These are phyloP conservation scores for Pangasius sanitwongsei DNA, from an alignment of 2,797 vertebrate genomes.

Conservation along the genomic window DNA sequence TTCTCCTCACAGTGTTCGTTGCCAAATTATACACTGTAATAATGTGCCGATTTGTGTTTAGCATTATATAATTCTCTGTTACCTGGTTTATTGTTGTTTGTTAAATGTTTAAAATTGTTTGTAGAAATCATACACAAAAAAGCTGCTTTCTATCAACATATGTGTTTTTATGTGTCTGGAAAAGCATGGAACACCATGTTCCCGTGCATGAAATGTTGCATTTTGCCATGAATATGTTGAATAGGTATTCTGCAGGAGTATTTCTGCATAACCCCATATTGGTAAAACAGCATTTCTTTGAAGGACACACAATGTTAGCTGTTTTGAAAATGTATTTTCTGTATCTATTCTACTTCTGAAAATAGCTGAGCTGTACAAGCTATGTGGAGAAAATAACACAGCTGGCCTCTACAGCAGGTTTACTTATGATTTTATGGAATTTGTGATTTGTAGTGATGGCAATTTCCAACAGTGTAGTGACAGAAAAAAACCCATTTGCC, in stretches of 20 bases:
- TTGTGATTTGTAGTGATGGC: background rate
- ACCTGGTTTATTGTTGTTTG: background rate
- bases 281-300: background rate
- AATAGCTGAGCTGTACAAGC: background rate
- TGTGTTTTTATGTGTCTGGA: background rate
- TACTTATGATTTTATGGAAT: background rate
- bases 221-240: background rate
- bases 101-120: background rate
- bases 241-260: background rate
- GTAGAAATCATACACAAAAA: background rate
- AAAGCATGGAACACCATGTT: too few species aligned
- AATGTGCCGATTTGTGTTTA: background rate
- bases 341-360: background rate
- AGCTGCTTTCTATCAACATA: background rate
- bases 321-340: background rate
- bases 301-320: background rate
- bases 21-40: conserved; percentile 3
- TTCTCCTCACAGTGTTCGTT: background rate
- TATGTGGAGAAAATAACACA: background rate
- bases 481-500: background rate
- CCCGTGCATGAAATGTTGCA: background rate
- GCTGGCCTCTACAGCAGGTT: background rate
- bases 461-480: background rate
- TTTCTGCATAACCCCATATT: too few species aligned
- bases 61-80: background rate